Evolutionary conservation across 2,113 vertebrate species (phyloP).

Genomic region (Bungarus multicinctus): DNA sequence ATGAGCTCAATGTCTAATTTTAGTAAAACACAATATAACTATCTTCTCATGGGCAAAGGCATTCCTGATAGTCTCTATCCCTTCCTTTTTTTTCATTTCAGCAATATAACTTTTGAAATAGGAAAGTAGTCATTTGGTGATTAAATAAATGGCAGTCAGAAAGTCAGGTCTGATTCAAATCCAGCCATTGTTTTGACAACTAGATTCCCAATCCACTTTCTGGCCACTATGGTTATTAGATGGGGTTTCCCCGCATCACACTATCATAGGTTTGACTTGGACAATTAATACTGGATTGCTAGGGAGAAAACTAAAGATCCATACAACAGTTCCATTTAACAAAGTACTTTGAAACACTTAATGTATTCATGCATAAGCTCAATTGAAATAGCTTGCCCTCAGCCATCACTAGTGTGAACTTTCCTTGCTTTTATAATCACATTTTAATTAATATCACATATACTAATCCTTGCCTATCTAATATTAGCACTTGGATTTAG

Average conservation of each 20-base stretch:
- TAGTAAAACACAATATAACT: not conserved
- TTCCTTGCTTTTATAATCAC: not conserved
- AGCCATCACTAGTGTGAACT: not conserved
- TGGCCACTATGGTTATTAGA: not conserved
- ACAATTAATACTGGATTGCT: not conserved
- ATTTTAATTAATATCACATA: not conserved
- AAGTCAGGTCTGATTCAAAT: not conserved
- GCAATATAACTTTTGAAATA: not conserved
- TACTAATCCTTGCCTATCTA: not conserved
- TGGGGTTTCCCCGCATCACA: not conserved
- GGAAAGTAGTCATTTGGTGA: not conserved
- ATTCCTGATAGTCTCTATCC: not conserved
- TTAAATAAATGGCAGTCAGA: not conserved
- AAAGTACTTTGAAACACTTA: not conserved
- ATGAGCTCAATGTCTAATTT: not conserved
- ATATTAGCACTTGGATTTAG: not conserved
- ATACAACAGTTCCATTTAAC: not conserved
- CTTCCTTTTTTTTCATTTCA: not conserved
- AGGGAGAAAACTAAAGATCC: not conserved
- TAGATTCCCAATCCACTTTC: not conserved
- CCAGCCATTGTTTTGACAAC: not conserved
- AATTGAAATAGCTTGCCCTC: not conserved
- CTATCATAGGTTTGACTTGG: not conserved
- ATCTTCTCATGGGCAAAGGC: not conserved
- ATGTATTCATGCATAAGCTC: not conserved